Base-by-base conservation (phyloP, 2,888 invertebrate genomes). In the Mythimna albipuncta region DNA sequence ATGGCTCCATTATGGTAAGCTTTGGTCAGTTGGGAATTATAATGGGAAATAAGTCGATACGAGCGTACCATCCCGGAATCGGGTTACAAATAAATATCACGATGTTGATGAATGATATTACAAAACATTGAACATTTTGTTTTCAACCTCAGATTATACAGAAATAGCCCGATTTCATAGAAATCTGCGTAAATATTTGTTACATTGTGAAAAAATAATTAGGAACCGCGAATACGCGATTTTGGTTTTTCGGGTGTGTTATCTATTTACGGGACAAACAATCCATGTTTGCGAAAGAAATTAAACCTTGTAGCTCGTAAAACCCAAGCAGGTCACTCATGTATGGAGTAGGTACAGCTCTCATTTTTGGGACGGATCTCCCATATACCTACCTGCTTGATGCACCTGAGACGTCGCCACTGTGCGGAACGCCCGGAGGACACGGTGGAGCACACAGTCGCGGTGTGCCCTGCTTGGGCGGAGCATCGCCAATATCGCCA, bases 11-110 rank as follows among this genome's bases (percentile, higher is more conserved):
- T 76, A 75, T 47, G 68, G 57, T 73, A 55, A 68, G 73, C 79
- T 76, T 76, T 72, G 66, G 52, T 79, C 72, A 69, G 62, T 81
- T 71, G 69, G 59, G 72, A 75, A 77, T 77, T 77, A 65, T 76
- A 71, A 79, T 77, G 79, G 78, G 73, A 80, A 85, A 81, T 58
- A 75, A 74, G 57, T 78, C 57, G 75, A 81, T 79, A 74, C 73
- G 52, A 74, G 57, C 69, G 79, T 79, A 83, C 75, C 76, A 76
- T 72, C 19, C 74, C 68, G 75, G 86, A 71, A 68, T 89, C 82
- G 73, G 62, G 79, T 89, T 86, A 81, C 88, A 82, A 68, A 76
- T 21, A 69, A 75, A 72, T 69, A 83, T 70, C 83, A 81, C 79
- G 68, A 67, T 71, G 72, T 71, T 62, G 77, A 68, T 55, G 80